Evolutionary conservation across 2,113 vertebrate genomes (phyloP).

Genomic region (Ciconia maguari): DNA sequence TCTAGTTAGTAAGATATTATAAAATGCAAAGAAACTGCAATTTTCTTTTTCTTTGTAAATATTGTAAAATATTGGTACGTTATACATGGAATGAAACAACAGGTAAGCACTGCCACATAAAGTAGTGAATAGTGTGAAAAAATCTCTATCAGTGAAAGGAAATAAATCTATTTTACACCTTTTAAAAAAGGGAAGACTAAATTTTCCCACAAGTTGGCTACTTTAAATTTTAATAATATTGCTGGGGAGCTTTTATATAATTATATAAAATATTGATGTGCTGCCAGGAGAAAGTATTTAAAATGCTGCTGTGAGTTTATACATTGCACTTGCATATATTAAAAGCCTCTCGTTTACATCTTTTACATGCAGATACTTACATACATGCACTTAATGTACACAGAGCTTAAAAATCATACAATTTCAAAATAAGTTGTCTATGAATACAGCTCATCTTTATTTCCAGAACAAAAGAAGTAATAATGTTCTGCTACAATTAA

Average conservation of each 20-base stretch:
- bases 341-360: not conserved
- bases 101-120: not conserved
- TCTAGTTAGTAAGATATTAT: not conserved
- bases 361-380: not conserved
- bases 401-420: not conserved
- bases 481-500: not conserved
- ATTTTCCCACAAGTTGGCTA: not conserved
- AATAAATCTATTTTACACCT: not conserved
- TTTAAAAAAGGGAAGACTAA: not conserved
- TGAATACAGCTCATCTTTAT: not conserved
- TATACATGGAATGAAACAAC: not conserved
- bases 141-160: not conserved
- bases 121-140: not conserved
- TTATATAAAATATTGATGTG: slow-evolving; percentile 36
- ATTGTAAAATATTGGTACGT: not conserved
- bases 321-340: not conserved
- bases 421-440: not conserved
- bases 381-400: fast-evolving
- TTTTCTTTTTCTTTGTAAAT: not conserved
- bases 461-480: not conserved
- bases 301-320: not conserved
- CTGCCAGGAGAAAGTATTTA: not conserved
- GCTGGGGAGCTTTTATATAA: slow-evolving; percentile 33
- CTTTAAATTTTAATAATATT: slow-evolving; percentile 46
- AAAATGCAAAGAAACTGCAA: not conserved